Evolutionary conservation across 2,113 vertebrate genomes (phyloP).

Genomic region (Phyllopteryx taeniolatus): DNA sequence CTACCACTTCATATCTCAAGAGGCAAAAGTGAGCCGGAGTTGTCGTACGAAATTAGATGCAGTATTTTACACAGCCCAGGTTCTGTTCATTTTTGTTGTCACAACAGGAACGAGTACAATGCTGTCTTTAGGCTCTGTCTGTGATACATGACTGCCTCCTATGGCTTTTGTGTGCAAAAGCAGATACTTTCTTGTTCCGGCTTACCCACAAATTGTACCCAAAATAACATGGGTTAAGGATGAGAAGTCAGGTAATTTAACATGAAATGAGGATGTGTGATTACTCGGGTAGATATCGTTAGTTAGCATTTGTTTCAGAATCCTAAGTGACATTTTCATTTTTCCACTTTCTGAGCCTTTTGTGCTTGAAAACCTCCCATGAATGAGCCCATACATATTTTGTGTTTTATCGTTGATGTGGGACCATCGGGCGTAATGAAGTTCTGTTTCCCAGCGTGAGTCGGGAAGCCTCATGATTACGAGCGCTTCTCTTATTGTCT

Average conservation of each 20-base stretch:
- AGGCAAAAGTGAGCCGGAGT: neutral
- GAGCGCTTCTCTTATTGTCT: slow-evolving; percentile 67
- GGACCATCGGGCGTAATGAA: slow-evolving; percentile 72
- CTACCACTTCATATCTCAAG: neutral
- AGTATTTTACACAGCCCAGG: neutral
- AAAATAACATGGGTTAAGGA: neutral
- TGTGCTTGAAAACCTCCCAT: slow-evolving; percentile 52
- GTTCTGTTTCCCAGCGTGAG: slow-evolving; percentile 67
- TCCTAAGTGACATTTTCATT: slow-evolving; percentile 29
- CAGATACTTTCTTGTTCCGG: neutral
- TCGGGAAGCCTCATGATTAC: slow-evolving; percentile 68
- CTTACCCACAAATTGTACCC: neutral
- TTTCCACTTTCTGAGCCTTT: slow-evolving; percentile 55
- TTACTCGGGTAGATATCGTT: slow-evolving; percentile 27
- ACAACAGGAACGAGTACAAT: neutral
- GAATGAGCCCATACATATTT: slow-evolving; percentile 52
- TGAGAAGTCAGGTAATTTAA: slow-evolving; percentile 41
- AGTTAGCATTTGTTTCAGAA: slow-evolving; percentile 45
- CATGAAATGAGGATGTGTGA: slow-evolving; percentile 1
- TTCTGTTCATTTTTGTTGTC: neutral
- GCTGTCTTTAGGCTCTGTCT: neutral
- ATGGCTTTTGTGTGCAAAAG: neutral
- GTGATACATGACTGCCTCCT: neutral
- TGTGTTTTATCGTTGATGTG: slow-evolving; percentile 58
- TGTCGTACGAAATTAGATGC: no score